Evolutionary conservation across 2,888 invertebrate genomes (phyloP).

Genomic region (Prosopocoilus inquinatus): DNA sequence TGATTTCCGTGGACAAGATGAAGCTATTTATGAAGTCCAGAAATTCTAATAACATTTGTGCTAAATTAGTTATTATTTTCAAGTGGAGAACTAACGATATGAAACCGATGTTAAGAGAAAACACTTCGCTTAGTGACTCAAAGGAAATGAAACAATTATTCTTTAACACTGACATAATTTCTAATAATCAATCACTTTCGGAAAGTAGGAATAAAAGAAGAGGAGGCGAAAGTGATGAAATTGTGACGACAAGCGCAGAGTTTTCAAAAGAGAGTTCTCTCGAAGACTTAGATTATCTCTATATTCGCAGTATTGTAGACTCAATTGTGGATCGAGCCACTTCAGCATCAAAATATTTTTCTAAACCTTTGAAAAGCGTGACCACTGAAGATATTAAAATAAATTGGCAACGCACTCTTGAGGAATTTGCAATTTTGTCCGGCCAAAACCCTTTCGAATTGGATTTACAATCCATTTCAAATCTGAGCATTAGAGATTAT

Average conservation of each 20-base stretch:
- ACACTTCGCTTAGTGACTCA: too few species aligned
- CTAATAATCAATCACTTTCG: too few species aligned
- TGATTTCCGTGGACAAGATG: conserved; percentile 16
- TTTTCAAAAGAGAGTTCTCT: too few species aligned
- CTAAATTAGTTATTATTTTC: too few species aligned
- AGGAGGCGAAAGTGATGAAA: too few species aligned
- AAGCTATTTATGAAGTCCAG: conserved; percentile 8
- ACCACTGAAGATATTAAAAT: not conserved
- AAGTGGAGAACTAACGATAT: too few species aligned
- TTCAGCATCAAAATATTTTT: not conserved
- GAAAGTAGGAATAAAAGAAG: too few species aligned
- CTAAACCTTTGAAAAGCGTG: not conserved
- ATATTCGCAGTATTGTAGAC: conserved; percentile 2
- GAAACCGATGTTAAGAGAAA: too few species aligned
- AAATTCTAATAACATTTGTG: not conserved
- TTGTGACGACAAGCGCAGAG: too few species aligned
- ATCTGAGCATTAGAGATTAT: conserved; percentile 7
- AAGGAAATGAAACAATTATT: too few species aligned
- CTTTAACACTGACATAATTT: too few species aligned
- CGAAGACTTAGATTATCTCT: conserved; percentile 3
- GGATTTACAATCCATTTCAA: not conserved
- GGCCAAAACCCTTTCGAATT: not conserved
- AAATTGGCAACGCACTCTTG: not conserved
- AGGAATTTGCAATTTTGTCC: not conserved
- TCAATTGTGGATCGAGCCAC: not conserved